These are phyloP conservation scores for Ageneiosus marmoratus DNA, from an alignment of 2,113 vertebrate species.

Conservation along the genomic window DNA sequence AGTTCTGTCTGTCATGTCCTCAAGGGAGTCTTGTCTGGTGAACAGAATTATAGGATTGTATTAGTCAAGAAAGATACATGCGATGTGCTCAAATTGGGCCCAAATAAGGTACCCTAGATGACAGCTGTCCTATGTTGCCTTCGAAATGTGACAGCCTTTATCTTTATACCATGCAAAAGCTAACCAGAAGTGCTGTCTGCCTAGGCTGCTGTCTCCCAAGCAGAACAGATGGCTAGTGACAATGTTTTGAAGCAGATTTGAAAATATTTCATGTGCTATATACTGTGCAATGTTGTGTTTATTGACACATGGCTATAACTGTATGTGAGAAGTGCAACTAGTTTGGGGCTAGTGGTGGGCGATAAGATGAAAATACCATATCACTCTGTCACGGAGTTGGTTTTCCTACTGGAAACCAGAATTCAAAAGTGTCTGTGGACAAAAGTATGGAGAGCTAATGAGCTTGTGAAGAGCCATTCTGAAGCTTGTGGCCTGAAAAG, in stretches of 20 bases:
- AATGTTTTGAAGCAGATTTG: neutral
- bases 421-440: neutral
- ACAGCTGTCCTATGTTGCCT: conserved; percentile 2
- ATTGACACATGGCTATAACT: neutral
- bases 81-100: neutral
- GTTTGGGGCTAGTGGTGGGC: neutral
- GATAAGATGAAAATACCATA: neutral
- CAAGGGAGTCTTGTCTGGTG: neutral
- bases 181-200: conserved; percentile 8
- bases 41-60: neutral
- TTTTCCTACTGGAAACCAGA: neutral
- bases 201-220: neutral
- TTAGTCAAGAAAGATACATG: neutral
- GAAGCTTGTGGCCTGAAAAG: neutral
- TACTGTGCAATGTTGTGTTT: neutral
- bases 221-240: conserved; percentile 12
- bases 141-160: neutral
- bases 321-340: neutral
- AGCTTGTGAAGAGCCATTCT: neutral
- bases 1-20: conserved; percentile 6
- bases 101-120: conserved; percentile 1
- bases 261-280: neutral
- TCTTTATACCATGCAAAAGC: conserved; percentile 17
- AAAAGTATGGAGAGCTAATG: too few relatives aligned
- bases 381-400: neutral